Evolutionary conservation across 1,140 invertebrate species (phyloP), one percentile per base, ranked within the genome.

Genomic region (Ridgeia piscesae): DNA sequence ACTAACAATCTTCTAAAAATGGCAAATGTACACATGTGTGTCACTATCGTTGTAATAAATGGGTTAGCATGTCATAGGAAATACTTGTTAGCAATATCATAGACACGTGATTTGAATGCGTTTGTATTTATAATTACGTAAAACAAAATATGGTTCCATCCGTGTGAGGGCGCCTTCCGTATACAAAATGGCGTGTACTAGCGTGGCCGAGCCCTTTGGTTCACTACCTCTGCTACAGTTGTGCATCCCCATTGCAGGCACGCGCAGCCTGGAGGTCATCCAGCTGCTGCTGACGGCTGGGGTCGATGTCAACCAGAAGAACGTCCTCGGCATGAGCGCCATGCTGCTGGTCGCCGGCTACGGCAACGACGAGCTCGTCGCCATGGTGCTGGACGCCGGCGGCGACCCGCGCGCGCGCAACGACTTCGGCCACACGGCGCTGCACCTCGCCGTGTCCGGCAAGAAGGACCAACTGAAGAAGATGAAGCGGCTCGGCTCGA

Each of bases 271-370:
- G 8, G 93, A 93, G 33, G 93, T 93, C 34, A 91, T 93, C 35
- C 34, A 91, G 4, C 21, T 88, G 89, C 90, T 93, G 31, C 58
- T 93, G 93, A 88, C 91, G 0, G 34, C 89, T 21, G 93, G 93
- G 27, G 92, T 93, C 27, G 91, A 93, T 58, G 91, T 93, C 6
- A 93, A 93, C 90, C 92, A 92, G 89, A 93, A 93, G 93, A 93
- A 93, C 88, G 92, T 93, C 92, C 93, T 93, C 2, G 93, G 93
- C 33, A 93, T 93, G 93, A 93, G 91, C 88, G 92, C 93, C 91
- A 58, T 93, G 35, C 93, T 93, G 31, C 89, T 93, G 11, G 93
- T 93, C n/a, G 35, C 93, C 17, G 93, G 93, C 17, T 93, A 93
- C 88, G 93, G 93, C 33, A 91, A 93, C 88, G 93, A 93, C 89